phyloP scores from a whole-genome alignment of 2,113 vertebrate genomes.

The Excalfactoria chinensis region DNA sequence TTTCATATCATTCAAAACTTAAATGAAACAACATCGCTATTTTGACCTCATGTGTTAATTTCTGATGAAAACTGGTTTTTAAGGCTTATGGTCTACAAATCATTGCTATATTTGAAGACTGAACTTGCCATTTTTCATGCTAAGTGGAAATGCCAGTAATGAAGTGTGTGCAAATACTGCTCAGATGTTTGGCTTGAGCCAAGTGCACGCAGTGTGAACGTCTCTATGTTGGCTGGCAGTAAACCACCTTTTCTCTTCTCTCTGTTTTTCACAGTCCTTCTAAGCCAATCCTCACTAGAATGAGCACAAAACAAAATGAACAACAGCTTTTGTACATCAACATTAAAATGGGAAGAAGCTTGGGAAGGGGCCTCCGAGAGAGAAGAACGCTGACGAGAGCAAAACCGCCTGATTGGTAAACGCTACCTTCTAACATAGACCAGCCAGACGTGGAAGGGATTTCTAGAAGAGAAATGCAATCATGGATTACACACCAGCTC shows the following conservation, averaged over 20 bases:
- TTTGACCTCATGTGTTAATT: not conserved
- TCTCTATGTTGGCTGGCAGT: constrained; percentile 24
- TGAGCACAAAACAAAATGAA: constrained; percentile 84
- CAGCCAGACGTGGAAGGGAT: constrained; percentile 69
- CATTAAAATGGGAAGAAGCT: constrained; percentile 77
- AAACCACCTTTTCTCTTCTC: constrained; percentile 50
- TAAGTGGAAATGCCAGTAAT: constrained; percentile 33
- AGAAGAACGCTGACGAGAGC: constrained; percentile 53
- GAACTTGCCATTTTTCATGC: not conserved
- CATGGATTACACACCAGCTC: constrained; percentile 80
- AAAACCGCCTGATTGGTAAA: constrained; percentile 66
- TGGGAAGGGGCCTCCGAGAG: constrained; percentile 61
- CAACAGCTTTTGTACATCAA: constrained; percentile 85
- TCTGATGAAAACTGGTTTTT: constrained; percentile 25
- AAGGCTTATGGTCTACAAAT: not conserved
- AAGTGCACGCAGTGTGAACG: not conserved
- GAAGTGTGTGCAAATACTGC: constrained; percentile 22
- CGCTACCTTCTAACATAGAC: constrained; percentile 65
- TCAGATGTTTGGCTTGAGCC: not conserved
- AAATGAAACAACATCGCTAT: constrained; percentile 3
- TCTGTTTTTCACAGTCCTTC: constrained; percentile 79
- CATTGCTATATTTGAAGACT: not conserved
- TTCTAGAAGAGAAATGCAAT: constrained; percentile 70
- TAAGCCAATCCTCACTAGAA: constrained; percentile 87
- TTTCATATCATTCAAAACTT: not conserved